Percentiles rank a stretch among this genome's conserved stretches.
phyloP scores from a whole-genome alignment of 92 coral and sea anemone genomes.

The Zoanthus sansibaricus region DNA sequence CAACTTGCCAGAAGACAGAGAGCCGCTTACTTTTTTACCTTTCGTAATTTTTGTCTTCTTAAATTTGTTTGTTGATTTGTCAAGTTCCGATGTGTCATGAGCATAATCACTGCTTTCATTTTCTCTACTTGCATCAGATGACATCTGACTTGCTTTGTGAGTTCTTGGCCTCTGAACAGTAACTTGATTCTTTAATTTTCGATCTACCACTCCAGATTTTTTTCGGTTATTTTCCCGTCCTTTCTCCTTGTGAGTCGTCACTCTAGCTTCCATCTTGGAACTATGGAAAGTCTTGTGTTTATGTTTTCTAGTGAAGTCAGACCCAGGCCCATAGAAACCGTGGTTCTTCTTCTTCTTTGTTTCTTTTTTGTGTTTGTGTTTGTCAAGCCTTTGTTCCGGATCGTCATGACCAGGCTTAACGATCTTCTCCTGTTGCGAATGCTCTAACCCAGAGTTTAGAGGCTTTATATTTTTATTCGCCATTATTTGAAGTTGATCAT shows the following conservation, averaged over 20 bases:
- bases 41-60: not conserved
- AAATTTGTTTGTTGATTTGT: not conserved
- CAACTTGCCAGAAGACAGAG: constrained; percentile 2
- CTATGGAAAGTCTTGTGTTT: not conserved
- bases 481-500: not conserved
- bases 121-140: not conserved
- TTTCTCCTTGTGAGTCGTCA: not conserved
- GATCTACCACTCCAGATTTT: not conserved
- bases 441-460: not conserved
- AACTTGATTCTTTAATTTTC: not conserved
- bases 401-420: not conserved
- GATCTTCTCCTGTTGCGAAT: not conserved
- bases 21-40: not conserved
- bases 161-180: not conserved
- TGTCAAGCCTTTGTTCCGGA: not conserved
- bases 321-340: not conserved
- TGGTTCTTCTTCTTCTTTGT: not conserved
- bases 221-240: not conserved
- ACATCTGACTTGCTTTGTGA: not conserved
- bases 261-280: not conserved
- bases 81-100: not conserved
- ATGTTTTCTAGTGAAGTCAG: not conserved
- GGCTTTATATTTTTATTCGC: not conserved
- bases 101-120: not conserved
- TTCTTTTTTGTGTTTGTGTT: not conserved